These are phyloP conservation scores for Orchesella flavescens DNA, from an alignment of 2,888 invertebrate species.

Conservation along the genomic window DNA sequence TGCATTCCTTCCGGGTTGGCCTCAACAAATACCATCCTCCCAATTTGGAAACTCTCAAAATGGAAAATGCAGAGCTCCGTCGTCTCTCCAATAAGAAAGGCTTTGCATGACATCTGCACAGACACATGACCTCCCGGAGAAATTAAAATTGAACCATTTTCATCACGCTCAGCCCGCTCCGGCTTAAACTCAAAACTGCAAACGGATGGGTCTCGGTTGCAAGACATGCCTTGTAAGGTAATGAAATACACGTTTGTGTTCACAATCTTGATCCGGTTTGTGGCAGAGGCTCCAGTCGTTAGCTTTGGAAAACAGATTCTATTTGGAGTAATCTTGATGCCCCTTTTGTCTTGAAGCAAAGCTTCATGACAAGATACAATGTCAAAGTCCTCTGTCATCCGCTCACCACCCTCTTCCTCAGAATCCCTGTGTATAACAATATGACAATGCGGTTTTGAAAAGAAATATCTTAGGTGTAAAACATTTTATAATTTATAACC, in stretches of 20 bases:
- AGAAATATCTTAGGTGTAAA: too few relatives aligned
- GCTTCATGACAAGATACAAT: conserved; percentile 33
- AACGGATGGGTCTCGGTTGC: conserved; percentile 59
- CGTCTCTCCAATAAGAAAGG: conserved; percentile 79
- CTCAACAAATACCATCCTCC: conserved; percentile 79
- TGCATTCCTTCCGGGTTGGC: conserved; percentile 72
- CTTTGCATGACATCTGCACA: conserved; percentile 77
- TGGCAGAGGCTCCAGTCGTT: conserved; percentile 35
- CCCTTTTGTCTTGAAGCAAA: conserved; percentile 58
- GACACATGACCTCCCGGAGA: conserved; percentile 75
- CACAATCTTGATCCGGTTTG: too few relatives aligned
- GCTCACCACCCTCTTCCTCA: too few relatives aligned
- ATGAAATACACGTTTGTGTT: conserved; percentile 38
- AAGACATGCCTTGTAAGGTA: conserved; percentile 23
- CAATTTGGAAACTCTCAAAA: conserved; percentile 80
- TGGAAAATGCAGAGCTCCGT: conserved; percentile 79
- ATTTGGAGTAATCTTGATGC: conserved; percentile 58
- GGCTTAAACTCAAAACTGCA: conserved; percentile 57
- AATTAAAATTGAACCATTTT: conserved; percentile 74
- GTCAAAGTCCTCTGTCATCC: too few relatives aligned
- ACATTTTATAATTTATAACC: too few relatives aligned
- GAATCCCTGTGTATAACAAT: too few relatives aligned
- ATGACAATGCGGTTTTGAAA: too few relatives aligned
- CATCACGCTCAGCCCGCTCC: conserved; percentile 38
- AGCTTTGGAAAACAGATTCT: conserved; percentile 40